Evolutionary conservation across 2,888 invertebrate genomes (phyloP), one percentile per base, ranked within the genome.

Genomic region (Agelastica alni): DNA sequence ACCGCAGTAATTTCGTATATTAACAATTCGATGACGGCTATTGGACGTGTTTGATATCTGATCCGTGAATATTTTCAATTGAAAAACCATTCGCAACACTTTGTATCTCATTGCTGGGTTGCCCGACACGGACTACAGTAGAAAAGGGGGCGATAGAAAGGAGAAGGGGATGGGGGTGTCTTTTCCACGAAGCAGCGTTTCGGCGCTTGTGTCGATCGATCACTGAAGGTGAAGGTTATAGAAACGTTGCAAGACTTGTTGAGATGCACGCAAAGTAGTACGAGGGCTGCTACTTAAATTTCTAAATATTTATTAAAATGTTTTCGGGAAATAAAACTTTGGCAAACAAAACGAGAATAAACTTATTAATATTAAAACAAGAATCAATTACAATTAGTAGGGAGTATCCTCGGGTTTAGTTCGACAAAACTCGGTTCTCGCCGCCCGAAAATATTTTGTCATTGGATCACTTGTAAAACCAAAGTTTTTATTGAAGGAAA

Each of bases 21-120:
- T 42, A 5, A 28, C 28, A 16, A 4, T 10, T 4, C 30, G n/a
- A 30, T 26, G 16, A 42, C 22, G 13, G 39, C 36, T 37, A 41
- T 56, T 51, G 30, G 30, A n/a, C 17, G 12, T 41, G 49, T n/a
- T 47, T 51, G 18, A 53, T 26, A 26, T 26, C 10, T 20, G 30
- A 39, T 46, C 34, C 31, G 32, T 12, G 13, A 49, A 48, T 55
- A 41, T 49, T 55, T 49, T 42, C 9, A 53, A 53, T 51, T 41
- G 51, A 18, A 39, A 16, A 28, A 58, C 32, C 42, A 41, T 37
- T 10, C 48, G 43, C 6, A 55, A 26, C 20, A 28, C 41, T 32
- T 47, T 46, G 54, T 52, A 48, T 51, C 59, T 59, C 64, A 64
- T 64, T 44, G 58, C 62, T 59, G 44, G 41, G 22, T 47, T 4